A percentile compares a stretch with the other conserved stretches of the same genome.
These are phyloP conservation scores for Chloroceryle aenea DNA, from an alignment of 2,113 vertebrate genomes.

Conservation along the genomic window DNA sequence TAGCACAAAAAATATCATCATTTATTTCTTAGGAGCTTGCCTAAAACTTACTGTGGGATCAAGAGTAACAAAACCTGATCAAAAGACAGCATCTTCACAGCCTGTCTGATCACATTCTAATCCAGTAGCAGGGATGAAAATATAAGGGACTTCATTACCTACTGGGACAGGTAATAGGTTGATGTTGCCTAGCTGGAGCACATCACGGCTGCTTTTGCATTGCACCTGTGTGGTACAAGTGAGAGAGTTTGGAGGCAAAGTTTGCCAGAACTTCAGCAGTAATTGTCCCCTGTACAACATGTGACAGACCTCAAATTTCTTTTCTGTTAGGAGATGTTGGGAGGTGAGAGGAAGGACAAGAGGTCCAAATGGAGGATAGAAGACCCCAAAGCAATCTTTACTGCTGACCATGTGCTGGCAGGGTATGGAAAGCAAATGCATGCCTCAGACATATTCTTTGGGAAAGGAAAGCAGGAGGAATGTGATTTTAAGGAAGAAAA, in stretches of 20 bases:
- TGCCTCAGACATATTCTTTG: not conserved
- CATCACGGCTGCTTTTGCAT: not conserved
- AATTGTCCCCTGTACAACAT: not conserved
- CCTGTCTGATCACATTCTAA: not conserved
- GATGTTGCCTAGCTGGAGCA: not conserved
- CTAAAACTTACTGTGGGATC: not conserved
- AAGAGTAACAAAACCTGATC: not conserved
- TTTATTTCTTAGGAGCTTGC: not conserved
- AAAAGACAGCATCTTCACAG: rapidly evolving
- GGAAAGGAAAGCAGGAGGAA: not conserved
- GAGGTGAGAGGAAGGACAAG: not conserved
- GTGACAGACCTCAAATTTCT: not conserved
- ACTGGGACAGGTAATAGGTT: not conserved
- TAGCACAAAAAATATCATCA: not conserved
- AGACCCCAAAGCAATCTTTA: not conserved
- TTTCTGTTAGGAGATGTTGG: not conserved
- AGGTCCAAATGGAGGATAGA: not conserved
- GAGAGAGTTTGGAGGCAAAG: not conserved
- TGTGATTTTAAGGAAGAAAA: not conserved
- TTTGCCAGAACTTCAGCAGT: not conserved
- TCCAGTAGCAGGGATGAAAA: not conserved
- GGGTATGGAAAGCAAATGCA: not conserved
- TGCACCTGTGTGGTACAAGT: not conserved
- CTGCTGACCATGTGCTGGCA: not conserved
- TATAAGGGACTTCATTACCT: not conserved